These are phyloP conservation scores for Phengaris arion DNA, from an alignment of 2,888 invertebrate species.

Conservation along the genomic window DNA sequence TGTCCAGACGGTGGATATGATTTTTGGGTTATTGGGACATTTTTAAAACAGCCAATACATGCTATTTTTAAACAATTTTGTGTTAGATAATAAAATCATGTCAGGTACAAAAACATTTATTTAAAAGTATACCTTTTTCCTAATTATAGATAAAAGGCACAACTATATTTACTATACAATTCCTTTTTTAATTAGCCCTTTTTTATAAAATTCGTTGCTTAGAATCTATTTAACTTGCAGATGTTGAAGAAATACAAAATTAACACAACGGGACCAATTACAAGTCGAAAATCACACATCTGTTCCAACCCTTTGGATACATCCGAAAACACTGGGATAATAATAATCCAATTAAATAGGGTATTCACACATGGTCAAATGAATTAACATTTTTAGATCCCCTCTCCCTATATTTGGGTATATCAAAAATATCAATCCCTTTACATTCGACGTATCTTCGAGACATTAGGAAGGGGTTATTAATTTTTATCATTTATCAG, in stretches of 20 bases:
- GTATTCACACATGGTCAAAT: constrained; percentile 31
- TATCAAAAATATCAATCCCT: neutral
- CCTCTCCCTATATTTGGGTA: neutral
- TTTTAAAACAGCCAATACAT: neutral
- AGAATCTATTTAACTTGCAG: constrained; percentile 35
- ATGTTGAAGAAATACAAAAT: constrained; percentile 52
- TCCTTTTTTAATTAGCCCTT: constrained; percentile 11
- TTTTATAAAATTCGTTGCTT: constrained; percentile 21
- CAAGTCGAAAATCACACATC: constrained; percentile 67
- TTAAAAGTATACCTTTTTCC: neutral
- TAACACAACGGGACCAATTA: constrained; percentile 57
- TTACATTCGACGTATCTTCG: too few relatives aligned
- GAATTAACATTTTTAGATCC: constrained; percentile 18
- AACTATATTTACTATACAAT: neutral
- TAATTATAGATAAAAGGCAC: neutral
- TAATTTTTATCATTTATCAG: too few relatives aligned
- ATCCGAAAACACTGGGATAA: constrained; percentile 51
- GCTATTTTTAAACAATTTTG: too few relatives aligned
- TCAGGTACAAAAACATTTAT: neutral
- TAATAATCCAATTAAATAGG: constrained; percentile 62
- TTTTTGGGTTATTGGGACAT: neutral
- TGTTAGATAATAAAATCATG: neutral
- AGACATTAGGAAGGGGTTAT: too few relatives aligned
- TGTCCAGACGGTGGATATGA: neutral
- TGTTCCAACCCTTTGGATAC: constrained; percentile 61